Base-by-base conservation (phyloP, 30 jellyfish, hydroid and myxozoan species). In the Aurelia sp. region DNA sequence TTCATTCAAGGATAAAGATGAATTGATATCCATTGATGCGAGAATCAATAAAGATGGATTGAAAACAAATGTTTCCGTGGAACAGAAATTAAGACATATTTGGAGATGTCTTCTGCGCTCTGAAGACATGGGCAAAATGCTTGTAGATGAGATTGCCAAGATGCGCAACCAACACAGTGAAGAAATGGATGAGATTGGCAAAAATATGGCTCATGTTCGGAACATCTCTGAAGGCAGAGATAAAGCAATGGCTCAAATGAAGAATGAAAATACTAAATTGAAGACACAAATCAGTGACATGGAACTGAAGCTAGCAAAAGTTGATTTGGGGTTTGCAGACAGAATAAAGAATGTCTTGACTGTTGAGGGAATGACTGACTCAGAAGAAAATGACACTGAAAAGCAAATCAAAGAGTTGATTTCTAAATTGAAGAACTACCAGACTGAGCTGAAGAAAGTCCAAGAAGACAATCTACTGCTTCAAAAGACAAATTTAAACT, bases 171-270 rank as follows among this genome's bases (percentile, higher is more conserved):
- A 78, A 9, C 58, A 78, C 65, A 78, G 38, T 9, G 20, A 27
- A 38, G 79, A 78, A 40, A 33, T 78, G 69, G 89, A 61, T 18
- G 58, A 60, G 58, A 63, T 78, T n/a, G 53, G 80, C 41, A 30
- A 33, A 27, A 78, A 48, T 21, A 78, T 63, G 89, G 65, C 70
- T 27, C 40, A 20, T 12, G 70, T 60, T 2, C 33, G 89, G 31
- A 78, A 44, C 80, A 60, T 63, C 5, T 38, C 80, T 10, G 80
- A 41, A 18, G 71, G 50, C 13, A 31, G 79, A 63, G 89, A 78
- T 52, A 72, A 15, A 13, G 9, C 62, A 31, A 31, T 78, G 79
- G 40, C 31, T 7, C 67, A 33, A 16, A 22, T 61, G 21, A 63
- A 78, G 50, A 59, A 61, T 27, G 80, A 63, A 61, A 78, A 60